Conservation (phyloP, 2,797 vertebrate genomes). For the Sarcoramphus papa region DNA sequence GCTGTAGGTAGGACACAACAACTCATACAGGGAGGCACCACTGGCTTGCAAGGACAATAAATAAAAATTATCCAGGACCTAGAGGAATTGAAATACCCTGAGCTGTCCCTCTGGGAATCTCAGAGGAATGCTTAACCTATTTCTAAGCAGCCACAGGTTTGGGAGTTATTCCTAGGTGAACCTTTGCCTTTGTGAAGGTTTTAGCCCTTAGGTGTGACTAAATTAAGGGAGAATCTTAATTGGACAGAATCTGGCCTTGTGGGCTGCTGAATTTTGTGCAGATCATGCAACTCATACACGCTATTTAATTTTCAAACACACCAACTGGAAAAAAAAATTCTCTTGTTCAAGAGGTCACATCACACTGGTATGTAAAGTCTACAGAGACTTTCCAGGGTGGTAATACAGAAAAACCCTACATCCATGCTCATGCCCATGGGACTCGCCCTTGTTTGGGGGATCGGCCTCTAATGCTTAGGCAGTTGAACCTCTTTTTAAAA, state of each 20-base stretch:
- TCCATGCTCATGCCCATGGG: not conserved
- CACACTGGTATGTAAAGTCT: not conserved
- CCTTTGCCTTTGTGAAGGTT: not conserved
- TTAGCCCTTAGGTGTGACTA: not conserved
- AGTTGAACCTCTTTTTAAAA: not conserved
- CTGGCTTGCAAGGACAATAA: not conserved
- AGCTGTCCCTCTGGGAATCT: not conserved
- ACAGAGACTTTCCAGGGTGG: not conserved
- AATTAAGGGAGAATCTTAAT: not conserved
- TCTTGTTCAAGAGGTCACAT: not conserved
- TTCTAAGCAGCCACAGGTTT: not conserved
- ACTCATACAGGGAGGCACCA: not conserved
- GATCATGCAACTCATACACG: not conserved
- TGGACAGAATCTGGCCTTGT: not conserved
- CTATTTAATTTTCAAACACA: not conserved
- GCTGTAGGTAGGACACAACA: not conserved
- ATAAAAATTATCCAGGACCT: not conserved
- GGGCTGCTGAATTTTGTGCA: not conserved
- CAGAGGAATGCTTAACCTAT: not conserved
- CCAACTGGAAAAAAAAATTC: not conserved
- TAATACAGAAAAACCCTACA: not conserved
- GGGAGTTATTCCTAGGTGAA: not conserved
- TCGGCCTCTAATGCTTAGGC: not conserved
- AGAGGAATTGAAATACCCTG: not conserved
- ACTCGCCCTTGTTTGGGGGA: not conserved